Conservation (phyloP, 1,140 invertebrate genomes). For the Rhyzopertha dominica region DNA sequence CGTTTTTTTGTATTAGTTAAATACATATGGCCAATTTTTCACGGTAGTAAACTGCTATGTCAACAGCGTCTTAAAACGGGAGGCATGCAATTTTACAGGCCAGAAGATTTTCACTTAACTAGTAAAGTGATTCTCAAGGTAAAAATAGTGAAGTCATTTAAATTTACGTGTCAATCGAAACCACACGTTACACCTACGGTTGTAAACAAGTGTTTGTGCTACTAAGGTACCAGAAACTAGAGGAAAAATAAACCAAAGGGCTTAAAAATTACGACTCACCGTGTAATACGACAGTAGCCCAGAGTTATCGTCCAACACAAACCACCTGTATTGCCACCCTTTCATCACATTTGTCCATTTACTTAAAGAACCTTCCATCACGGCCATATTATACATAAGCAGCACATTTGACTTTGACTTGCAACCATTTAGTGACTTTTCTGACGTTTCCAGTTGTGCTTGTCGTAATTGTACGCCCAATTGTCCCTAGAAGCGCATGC, state of each 20-base stretch:
- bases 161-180: neutral
- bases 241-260: too few species aligned
- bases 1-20: slow-evolving; percentile 6
- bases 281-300: slow-evolving; percentile 96
- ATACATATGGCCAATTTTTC: slow-evolving; percentile 1
- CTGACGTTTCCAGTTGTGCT: slow-evolving; percentile 24
- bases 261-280: slow-evolving; percentile 60
- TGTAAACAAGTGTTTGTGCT: slow-evolving; percentile 4
- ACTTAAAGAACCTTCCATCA: slow-evolving; percentile 95
- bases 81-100: slow-evolving; percentile 1
- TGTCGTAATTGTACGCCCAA: too few species aligned
- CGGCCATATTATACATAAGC: slow-evolving; percentile 49
- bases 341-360: slow-evolving; percentile 99
- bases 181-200: neutral
- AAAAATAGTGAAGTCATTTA: neutral
- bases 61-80: slow-evolving; percentile 1
- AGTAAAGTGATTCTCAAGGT: neutral
- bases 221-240: too few species aligned
- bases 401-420: slow-evolving; percentile 20
- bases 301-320: slow-evolving; percentile 94
- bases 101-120: neutral
- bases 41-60: neutral
- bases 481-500: slow-evolving; percentile 7
- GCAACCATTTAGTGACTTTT: slow-evolving; percentile 21
- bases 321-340: slow-evolving; percentile 99